Base-by-base conservation (phyloP, 2,888 invertebrate genomes). In the Meta bourneti region DNA sequence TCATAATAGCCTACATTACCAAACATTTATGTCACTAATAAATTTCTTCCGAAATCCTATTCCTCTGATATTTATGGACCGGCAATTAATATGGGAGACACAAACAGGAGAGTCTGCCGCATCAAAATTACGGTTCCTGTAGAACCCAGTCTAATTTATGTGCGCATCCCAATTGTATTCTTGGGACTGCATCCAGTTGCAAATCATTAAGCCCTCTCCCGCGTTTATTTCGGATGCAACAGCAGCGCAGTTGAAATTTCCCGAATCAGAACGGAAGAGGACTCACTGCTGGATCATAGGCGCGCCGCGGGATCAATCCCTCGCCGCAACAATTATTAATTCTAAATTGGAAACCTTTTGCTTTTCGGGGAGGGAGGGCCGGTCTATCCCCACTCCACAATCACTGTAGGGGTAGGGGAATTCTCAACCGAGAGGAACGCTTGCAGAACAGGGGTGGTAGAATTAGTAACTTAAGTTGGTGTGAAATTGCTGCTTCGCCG, bases 401-500 rank as follows among this genome's bases (percentile, higher is more conserved):
- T n/a, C 48, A 69, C 61, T 34, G 9, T n/a, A 51, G 20, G 20
- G 78, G 16, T 54, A 74, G 19, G 34, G 8, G 7, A 75, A 48
- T 75, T 61, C 48, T 74, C 84, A 34, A 34, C 34, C 34, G 16
- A 54, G 7, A 72, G 54, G 80, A 61, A 71, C 11, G n/a, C 80
- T 49, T 54, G 49, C 51, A 20, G 20, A n/a, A 51, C 51, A 72
- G 54, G 78, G 75, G 81, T 70, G 83, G 54, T 61, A 74, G 89
- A 90, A 90, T 90, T 90, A 90, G 89, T 49, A 77, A 78, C 84
- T 90, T 90, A 90, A 90, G 83, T 83, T 84, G 78, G 89, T 84
- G 89, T 84, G 89, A 90, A 90, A 90, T 90, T 78, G 89, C 84
- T 79, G 88, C 88, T 77, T 74, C n/a, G 54, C 78, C 16, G 34